Conservation (phyloP, 2,113 vertebrate species). For the Scartelaos histophorus region DNA sequence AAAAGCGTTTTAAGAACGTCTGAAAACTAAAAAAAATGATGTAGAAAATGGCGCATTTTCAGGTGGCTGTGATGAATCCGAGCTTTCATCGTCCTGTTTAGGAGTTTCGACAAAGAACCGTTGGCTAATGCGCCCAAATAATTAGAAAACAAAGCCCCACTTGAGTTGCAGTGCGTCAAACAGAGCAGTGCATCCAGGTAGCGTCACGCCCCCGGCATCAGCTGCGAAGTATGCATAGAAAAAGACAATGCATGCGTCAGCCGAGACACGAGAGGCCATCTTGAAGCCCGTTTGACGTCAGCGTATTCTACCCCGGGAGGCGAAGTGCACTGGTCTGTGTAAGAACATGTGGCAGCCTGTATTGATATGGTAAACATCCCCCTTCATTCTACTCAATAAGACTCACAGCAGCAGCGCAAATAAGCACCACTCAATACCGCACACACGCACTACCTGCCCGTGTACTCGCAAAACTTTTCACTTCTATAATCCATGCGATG, state of each 20-base stretch:
- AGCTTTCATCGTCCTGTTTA: no score
- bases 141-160: no score
- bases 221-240: no score
- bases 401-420: conserved; percentile 3
- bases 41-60: no score
- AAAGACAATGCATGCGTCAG: not conserved
- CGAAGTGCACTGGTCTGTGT: conserved; percentile 1
- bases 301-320: not conserved
- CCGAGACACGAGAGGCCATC: not conserved
- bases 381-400: conserved; percentile 14
- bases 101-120: no score
- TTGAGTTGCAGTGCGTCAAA: no score
- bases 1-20: no score
- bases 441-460: not conserved
- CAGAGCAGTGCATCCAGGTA: no score
- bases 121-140: no score
- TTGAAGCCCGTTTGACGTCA: not conserved
- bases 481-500: conserved; percentile 19
- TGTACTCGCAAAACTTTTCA: conserved; percentile 17
- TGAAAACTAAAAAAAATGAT: no score
- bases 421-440: conserved; percentile 13
- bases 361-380: conserved; percentile 23
- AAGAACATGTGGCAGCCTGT: conserved; percentile 21
- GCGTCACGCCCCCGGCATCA: no score
- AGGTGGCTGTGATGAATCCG: no score